A percentile compares a stretch with the other conserved stretches of the same genome.
Conservation (phyloP, 2,113 vertebrate species). For the Crotophaga sulcirostris region DNA sequence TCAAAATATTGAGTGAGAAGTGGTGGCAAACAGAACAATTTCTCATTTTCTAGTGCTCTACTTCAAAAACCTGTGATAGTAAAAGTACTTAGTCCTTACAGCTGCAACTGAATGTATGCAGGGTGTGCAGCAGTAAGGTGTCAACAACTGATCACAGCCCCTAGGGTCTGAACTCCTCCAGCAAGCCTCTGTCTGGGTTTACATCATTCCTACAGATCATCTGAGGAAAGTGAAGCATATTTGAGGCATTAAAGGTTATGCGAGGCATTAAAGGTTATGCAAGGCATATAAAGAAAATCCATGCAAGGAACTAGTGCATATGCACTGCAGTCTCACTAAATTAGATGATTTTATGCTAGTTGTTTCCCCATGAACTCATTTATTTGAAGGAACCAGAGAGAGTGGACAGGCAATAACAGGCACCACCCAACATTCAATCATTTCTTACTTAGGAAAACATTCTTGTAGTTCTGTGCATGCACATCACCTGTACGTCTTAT, state of each 20-base stretch:
- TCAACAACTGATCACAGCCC: not conserved
- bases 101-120: not conserved
- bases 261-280: not conserved
- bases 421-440: not conserved
- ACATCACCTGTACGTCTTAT: not conserved
- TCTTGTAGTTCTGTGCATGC: not conserved
- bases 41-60: not conserved
- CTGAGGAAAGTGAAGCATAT: not conserved
- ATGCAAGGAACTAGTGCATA: not conserved
- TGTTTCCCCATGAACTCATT: not conserved
- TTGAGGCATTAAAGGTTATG: not conserved
- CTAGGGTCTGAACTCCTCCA: not conserved
- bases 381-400: not conserved
- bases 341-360: not conserved
- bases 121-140: not conserved
- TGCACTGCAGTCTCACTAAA: not conserved
- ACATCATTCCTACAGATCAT: not conserved
- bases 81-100: not conserved
- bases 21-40: not conserved
- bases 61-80: not conserved
- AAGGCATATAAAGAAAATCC: not conserved
- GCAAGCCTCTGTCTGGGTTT: not conserved
- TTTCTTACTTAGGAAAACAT: not conserved
- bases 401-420: not conserved
- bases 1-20: not conserved